Base-by-base conservation (phyloP, 2,113 vertebrate species). In the Mobula birostris region DNA sequence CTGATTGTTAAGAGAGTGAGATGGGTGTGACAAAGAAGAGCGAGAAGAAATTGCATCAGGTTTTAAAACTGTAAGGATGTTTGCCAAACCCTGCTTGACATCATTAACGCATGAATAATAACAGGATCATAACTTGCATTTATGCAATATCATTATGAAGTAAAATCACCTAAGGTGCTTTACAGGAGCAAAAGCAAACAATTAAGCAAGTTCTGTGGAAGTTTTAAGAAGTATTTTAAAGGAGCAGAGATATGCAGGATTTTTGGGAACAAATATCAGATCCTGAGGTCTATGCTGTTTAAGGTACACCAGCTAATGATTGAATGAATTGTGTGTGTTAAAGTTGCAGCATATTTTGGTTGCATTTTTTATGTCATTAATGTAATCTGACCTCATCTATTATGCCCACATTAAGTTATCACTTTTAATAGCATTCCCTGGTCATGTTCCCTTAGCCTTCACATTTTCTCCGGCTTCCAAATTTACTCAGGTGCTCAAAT, bases 381-480 rank as follows among this genome's bases (percentile, higher is more conserved):
- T 77, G 27, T 77, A 77, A 77, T 77, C 74, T 77, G 27, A 63
- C 76, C 94, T 74, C 72, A 94, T 94, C 61, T 58, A 94, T 68
- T 94, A 88, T 94, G 15, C 83, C 70, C 58, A n/a, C 63, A 58
- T 29, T 76, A 77, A 94, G 19, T 68, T 82, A 68, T 88, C 88
- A 48, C 6, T 85, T 94, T 94, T 32, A 70, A 24, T 87, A 72
- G 36, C 63, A 87, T 85, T 72, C 58, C 87, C 79, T 32, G 15
- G 32, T 87, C 70, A 85, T 94, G 32, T 79, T 87, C n/a, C 94
- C 17, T 15, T 24, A 74, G 68, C 56, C 9, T 8, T 29, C 24
- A 83, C 61, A 9, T 17, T 94, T 94, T 70, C 24, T 76, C 21
- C 70, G 1, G 17, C 17, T 24, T 74, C 70, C 11, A 5, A 74